These are phyloP conservation scores for Saxicola maurus DNA, from an alignment of 2,797 vertebrate genomes.

Conservation along the genomic window DNA sequence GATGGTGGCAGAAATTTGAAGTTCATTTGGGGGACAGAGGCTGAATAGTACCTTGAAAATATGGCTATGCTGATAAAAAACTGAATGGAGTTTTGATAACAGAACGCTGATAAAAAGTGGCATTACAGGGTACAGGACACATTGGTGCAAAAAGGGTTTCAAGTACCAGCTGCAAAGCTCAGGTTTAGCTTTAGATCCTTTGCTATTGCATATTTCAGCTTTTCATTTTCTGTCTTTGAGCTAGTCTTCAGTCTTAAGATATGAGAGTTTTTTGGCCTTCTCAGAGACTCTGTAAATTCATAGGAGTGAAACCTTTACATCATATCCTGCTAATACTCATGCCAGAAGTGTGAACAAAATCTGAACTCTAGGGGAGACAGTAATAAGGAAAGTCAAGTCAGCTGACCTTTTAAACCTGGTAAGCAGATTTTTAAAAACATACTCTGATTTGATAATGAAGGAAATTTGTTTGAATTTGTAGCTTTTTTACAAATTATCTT, in stretches of 20 bases:
- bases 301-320: background rate
- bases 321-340: conserved; percentile 4
- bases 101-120: background rate
- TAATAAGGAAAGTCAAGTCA: conserved; percentile 2
- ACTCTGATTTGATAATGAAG: conserved; percentile 1
- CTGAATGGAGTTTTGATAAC: background rate
- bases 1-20: background rate
- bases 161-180: background rate
- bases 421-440: conserved; percentile 34
- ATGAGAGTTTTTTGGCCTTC: background rate
- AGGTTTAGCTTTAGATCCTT: background rate
- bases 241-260: background rate
- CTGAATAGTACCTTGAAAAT: background rate
- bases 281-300: background rate
- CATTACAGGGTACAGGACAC: background rate
- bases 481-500: conserved; percentile 34
- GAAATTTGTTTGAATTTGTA: conserved; percentile 26
- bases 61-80: background rate
- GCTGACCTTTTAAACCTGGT: conserved; percentile 22
- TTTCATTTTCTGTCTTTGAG: background rate
- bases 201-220: background rate
- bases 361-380: conserved; percentile 1
- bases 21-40: background rate
- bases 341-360: conserved; percentile 7
- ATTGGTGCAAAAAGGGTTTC: background rate